These are phyloP conservation scores for Tricholauxania praeusta DNA, from an alignment of 2,888 invertebrate genomes.

Conservation along the genomic window DNA sequence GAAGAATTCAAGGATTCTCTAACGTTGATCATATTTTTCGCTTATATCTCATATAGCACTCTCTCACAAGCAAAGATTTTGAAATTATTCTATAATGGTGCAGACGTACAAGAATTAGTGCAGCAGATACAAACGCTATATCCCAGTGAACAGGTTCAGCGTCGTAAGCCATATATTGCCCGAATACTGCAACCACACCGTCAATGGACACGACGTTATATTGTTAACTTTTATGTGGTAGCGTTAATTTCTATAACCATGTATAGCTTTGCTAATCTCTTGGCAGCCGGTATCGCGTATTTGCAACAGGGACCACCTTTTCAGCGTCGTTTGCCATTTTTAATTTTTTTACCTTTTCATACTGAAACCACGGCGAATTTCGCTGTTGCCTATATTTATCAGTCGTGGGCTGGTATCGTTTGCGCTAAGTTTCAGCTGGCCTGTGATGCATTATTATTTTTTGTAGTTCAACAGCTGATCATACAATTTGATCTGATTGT, in stretches of 20 bases:
- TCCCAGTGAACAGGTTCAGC: background rate
- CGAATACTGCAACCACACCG: background rate
- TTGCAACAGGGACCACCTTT: background rate
- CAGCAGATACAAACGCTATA: background rate
- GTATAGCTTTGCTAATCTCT: background rate
- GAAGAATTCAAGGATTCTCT: background rate
- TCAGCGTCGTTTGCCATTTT: background rate
- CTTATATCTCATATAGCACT: slow-evolving; percentile 1
- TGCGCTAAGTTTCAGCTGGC: background rate
- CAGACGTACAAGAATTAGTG: background rate
- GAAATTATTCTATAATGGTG: background rate
- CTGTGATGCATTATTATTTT: slow-evolving; percentile 16
- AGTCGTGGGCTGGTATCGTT: background rate
- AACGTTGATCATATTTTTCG: background rate
- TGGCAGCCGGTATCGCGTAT: background rate
- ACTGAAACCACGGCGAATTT: background rate
- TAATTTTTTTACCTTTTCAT: background rate
- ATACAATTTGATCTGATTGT: slow-evolving; percentile 12
- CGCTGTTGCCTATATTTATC: background rate
- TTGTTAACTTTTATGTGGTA: background rate
- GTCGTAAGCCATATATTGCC: background rate
- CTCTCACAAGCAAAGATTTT: background rate
- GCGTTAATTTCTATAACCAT: background rate
- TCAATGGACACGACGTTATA: background rate
- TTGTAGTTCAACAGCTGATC: slow-evolving; percentile 11